These are phyloP conservation scores for Drosophila nigrodunni DNA, from an alignment of 1,140 invertebrate genomes.

Conservation along the genomic window DNA sequence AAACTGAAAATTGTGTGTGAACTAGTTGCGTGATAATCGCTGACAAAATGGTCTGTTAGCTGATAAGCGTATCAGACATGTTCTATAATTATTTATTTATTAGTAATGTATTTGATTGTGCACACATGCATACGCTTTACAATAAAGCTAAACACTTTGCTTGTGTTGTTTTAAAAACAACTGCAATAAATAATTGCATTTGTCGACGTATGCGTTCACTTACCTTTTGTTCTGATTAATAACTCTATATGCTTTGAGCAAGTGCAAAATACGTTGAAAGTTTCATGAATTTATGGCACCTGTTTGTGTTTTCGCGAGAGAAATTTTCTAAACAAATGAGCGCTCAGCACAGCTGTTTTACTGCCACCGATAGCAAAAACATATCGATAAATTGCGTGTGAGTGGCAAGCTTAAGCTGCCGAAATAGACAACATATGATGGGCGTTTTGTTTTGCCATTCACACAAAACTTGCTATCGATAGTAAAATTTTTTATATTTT, in stretches of 20 bases:
- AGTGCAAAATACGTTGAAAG: background rate
- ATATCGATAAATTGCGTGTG: conserved; percentile 25
- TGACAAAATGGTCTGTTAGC: conserved; percentile 58
- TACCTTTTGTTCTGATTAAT: conserved; percentile 22
- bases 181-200: background rate
- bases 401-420: background rate
- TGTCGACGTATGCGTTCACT: conserved; percentile 3
- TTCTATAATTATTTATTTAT: conserved; percentile 9
- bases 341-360: conserved; percentile 37
- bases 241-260: conserved; percentile 1
- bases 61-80: conserved; percentile 58
- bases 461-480: background rate
- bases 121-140: background rate
- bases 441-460: background rate
- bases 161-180: background rate
- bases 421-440: background rate
- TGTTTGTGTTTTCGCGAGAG: conserved; percentile 17
- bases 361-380: conserved; percentile 1
- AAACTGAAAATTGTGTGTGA: conserved; percentile 53
- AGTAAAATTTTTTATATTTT: background rate
- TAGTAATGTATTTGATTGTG: background rate
- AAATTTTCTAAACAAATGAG: conserved; percentile 42
- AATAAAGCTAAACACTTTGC: conserved; percentile 6
- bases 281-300: conserved; percentile 9
- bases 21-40: conserved; percentile 29